Evolutionary conservation across 1,140 invertebrate species (phyloP).

Genomic region (Lepeophtheirus salmonis): DNA sequence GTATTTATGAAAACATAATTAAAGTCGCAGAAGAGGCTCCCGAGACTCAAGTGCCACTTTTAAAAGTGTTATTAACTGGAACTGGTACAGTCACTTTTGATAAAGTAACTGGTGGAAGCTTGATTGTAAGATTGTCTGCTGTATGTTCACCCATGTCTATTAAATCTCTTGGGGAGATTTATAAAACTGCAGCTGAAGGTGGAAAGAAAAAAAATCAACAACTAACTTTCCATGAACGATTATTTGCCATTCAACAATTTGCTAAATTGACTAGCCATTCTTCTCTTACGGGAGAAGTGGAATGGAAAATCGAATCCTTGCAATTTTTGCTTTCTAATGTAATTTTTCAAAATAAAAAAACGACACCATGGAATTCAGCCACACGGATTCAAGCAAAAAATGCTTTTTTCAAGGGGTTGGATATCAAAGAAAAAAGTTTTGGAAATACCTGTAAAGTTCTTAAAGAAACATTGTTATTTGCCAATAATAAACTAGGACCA

Average conservation of each 20-base stretch:
- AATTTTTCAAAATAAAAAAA: slow-evolving; percentile 36
- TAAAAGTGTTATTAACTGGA: slow-evolving; percentile 41
- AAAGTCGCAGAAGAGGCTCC: slow-evolving; percentile 31
- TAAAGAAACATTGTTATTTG: slow-evolving; percentile 24
- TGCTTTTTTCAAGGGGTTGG: slow-evolving; percentile 20
- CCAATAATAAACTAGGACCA: slow-evolving; percentile 34
- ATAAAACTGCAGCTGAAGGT: slow-evolving; percentile 35
- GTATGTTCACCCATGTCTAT: slow-evolving; percentile 39
- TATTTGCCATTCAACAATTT: slow-evolving; percentile 37
- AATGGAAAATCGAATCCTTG: slow-evolving; percentile 43
- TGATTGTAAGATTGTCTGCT: slow-evolving; percentile 39
- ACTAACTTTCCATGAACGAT: slow-evolving; percentile 44
- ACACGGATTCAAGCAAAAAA: slow-evolving; percentile 14
- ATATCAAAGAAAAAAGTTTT: slow-evolving; percentile 20
- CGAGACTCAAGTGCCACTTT: slow-evolving; percentile 34
- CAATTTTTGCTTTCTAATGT: slow-evolving; percentile 41
- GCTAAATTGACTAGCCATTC: slow-evolving; percentile 40
- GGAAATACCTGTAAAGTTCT: slow-evolving; percentile 14
- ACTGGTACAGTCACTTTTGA: slow-evolving; percentile 48
- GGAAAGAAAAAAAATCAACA: slow-evolving; percentile 27
- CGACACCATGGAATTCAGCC: slow-evolving; percentile 26
- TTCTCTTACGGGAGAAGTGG: slow-evolving; percentile 34
- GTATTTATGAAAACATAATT: slow-evolving; percentile 31
- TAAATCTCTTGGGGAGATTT: slow-evolving; percentile 38
- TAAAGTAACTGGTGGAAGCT: slow-evolving; percentile 40